A percentile compares a stretch with the other conserved stretches of the same genome.
phyloP scores from a whole-genome alignment of 2,113 vertebrate genomes.

The Morone saxatilis region DNA sequence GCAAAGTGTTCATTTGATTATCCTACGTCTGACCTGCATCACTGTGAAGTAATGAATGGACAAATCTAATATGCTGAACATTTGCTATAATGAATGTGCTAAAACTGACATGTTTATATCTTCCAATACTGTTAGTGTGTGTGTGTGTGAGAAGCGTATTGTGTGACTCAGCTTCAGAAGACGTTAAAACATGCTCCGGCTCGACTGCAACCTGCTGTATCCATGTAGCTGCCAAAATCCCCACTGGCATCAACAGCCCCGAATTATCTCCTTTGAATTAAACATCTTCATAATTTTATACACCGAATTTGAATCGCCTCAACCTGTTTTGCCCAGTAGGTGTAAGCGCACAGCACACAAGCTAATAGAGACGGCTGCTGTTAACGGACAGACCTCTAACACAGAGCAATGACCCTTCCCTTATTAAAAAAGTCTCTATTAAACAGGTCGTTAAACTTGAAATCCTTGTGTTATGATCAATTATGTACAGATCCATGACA shows the following conservation, averaged over 20 bases:
- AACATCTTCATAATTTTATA: background rate
- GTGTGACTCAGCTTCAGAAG: background rate
- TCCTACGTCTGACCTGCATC: background rate
- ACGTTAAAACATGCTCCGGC: background rate
- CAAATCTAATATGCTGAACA: background rate
- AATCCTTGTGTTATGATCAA: background rate
- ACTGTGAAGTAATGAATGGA: background rate
- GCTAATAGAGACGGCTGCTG: background rate
- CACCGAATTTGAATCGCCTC: background rate
- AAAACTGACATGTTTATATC: background rate
- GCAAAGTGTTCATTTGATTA: background rate
- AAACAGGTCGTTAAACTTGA: background rate
- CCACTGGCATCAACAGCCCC: constrained; percentile 31
- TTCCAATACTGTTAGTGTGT: background rate
- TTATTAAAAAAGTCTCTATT: background rate
- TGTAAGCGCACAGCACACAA: background rate
- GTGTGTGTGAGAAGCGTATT: too few relatives aligned
- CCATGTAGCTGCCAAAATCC: constrained; percentile 13
- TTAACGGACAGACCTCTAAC: background rate
- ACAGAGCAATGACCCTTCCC: background rate
- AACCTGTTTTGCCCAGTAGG: background rate
- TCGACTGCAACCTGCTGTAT: constrained; percentile 8
- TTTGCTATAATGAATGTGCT: background rate
- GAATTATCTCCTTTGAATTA: constrained; percentile 9
- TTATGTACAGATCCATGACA: background rate